Evolutionary conservation across 1,140 invertebrate species (phyloP).

Genomic region (Habropoda laboriosa): DNA sequence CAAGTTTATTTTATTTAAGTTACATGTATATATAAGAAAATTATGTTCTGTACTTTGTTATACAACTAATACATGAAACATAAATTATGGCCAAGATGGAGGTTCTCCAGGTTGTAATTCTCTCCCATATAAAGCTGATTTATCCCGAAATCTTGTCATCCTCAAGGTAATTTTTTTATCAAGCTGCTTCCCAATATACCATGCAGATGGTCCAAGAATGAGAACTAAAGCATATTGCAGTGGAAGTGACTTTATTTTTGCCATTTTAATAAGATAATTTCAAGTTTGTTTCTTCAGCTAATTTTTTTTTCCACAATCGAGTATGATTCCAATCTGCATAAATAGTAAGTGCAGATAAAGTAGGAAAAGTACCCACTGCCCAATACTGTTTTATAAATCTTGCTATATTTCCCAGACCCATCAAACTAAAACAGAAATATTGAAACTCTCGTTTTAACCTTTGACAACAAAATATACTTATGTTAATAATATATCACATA

Average conservation of each 20-base stretch:
- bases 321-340: conserved; percentile 87
- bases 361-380: conserved; percentile 85
- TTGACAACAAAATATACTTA: too few species aligned
- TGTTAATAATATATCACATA: neutral
- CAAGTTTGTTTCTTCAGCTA: conserved; percentile 49
- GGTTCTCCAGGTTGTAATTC: conserved; percentile 84
- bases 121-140: conserved; percentile 88
- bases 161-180: conserved; percentile 85
- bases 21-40: neutral
- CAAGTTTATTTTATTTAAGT: conserved; percentile 11
- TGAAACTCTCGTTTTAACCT: neutral
- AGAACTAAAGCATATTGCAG: conserved; percentile 65
- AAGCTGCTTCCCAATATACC: conserved; percentile 86
- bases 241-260: neutral
- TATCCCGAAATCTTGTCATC: conserved; percentile 88
- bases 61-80: neutral
- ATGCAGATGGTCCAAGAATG: too few species aligned
- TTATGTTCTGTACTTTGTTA: neutral
- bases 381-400: conserved; percentile 80
- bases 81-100: conserved; percentile 85
- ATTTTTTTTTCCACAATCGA: conserved; percentile 84
- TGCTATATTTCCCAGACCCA: neutral
- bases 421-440: conserved; percentile 12
- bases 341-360: conserved; percentile 82
- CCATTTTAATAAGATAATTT: neutral